Conservation (phyloP, 1,140 invertebrate genomes). For the Polyergus mexicanus region DNA sequence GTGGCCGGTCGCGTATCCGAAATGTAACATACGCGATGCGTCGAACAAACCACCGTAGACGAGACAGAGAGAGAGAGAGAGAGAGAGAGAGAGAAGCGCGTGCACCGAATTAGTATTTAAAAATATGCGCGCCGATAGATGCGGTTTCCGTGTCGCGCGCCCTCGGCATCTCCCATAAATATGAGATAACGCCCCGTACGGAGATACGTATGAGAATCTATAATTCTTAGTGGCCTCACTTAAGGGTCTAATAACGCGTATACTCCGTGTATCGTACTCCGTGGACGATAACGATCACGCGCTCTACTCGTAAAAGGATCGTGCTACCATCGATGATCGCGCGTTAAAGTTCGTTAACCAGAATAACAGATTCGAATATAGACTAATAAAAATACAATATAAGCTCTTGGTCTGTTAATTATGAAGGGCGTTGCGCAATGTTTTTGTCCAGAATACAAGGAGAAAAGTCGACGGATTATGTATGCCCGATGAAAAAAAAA, state of each 20-base stretch:
- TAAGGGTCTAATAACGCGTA: slow-evolving; percentile 35
- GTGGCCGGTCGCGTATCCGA: slow-evolving; percentile 4
- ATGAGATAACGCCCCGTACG: slow-evolving; percentile 79
- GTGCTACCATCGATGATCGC: neutral
- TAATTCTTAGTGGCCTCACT: slow-evolving; percentile 55
- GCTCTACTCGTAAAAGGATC: neutral
- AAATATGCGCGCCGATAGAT: slow-evolving; percentile 81
- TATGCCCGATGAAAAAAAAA: slow-evolving; percentile 8
- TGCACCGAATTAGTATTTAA: slow-evolving; percentile 80
- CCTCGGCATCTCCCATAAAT: slow-evolving; percentile 80
- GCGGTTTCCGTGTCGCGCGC: slow-evolving; percentile 81
- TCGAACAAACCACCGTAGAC: neutral
- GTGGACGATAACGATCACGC: neutral
- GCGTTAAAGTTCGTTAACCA: slow-evolving; percentile 25
- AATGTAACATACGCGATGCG: neutral
- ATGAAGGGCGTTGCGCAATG: neutral
- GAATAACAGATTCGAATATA: neutral
- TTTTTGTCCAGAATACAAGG: neutral
- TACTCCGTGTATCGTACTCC: neutral
- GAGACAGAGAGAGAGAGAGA: neutral
- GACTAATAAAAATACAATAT: neutral
- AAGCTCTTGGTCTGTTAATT: neutral
- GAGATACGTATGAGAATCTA: slow-evolving; percentile 80
- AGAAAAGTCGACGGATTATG: neutral
- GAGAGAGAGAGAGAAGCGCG: neutral